A percentile compares a stretch with the other conserved stretches of the same genome.
Conservation (phyloP, 2,113 vertebrate genomes). For the Phyllostomus hastatus region DNA sequence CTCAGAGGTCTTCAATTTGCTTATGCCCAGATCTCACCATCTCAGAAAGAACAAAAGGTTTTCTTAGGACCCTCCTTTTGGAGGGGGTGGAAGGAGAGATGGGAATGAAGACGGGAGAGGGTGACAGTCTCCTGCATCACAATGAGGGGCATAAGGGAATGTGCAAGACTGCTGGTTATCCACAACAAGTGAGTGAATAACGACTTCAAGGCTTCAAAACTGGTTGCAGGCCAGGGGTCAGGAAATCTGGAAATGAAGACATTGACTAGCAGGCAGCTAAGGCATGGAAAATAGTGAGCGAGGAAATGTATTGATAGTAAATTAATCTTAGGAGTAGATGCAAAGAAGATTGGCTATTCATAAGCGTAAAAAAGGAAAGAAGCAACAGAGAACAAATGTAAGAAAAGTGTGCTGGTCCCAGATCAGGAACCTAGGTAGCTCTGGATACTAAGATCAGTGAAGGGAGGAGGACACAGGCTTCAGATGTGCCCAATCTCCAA, state of each 20-base stretch:
- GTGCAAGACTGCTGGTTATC: neutral
- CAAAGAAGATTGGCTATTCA: neutral
- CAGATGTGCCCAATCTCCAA: neutral
- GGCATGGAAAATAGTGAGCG: neutral
- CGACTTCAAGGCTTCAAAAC: neutral
- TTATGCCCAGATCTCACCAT: neutral
- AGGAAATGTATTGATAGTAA: neutral
- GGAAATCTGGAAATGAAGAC: neutral
- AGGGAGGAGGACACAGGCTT: neutral
- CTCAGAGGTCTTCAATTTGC: neutral
- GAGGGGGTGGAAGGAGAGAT: neutral
- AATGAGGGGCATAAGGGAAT: neutral
- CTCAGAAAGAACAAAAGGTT: neutral
- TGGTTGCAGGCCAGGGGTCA: neutral
- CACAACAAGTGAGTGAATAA: neutral
- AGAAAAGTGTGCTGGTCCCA: neutral
- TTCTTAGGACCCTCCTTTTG: neutral
- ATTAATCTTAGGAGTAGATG: neutral
- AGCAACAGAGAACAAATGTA: neutral
- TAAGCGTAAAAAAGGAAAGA: neutral
- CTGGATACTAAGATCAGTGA: neutral
- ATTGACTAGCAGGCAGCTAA: neutral
- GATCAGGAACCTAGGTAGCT: neutral
- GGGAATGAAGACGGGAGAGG: neutral
- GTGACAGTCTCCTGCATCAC: neutral